Evolutionary conservation across 2,113 vertebrate genomes (phyloP).

Genomic region (Delphinus delphis): DNA sequence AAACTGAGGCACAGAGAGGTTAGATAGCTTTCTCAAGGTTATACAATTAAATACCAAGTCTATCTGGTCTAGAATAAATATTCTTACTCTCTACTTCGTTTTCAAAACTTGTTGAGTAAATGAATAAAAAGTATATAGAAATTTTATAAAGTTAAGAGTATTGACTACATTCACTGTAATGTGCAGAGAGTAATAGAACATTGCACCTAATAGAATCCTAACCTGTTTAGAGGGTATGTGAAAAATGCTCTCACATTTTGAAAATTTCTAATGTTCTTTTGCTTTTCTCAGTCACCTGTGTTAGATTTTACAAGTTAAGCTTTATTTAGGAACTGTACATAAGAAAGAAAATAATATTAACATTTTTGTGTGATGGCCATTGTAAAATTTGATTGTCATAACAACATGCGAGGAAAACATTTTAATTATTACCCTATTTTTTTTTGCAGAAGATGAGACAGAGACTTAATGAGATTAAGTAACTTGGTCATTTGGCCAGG

Average conservation of each 20-base stretch:
- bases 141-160: not conserved
- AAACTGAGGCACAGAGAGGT: not conserved
- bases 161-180: not conserved
- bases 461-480: not conserved
- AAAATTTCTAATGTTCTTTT: constrained; percentile 7
- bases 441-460: not conserved
- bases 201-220: not conserved
- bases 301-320: not conserved
- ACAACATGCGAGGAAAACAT: not conserved
- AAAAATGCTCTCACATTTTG: not conserved
- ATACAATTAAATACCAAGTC: not conserved
- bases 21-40: not conserved
- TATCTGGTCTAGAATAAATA: not conserved
- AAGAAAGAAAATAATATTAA: not conserved
- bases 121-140: not conserved
- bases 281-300: not conserved
- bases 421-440: not conserved
- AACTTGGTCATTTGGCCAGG: not conserved
- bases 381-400: not conserved
- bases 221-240: not conserved
- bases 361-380: not conserved
- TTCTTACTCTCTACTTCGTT: not conserved
- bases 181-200: not conserved
- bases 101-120: not conserved
- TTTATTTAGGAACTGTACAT: not conserved